Base-by-base conservation (phyloP, 1,140 invertebrate species). In the Aphelinus atriplicis region DNA sequence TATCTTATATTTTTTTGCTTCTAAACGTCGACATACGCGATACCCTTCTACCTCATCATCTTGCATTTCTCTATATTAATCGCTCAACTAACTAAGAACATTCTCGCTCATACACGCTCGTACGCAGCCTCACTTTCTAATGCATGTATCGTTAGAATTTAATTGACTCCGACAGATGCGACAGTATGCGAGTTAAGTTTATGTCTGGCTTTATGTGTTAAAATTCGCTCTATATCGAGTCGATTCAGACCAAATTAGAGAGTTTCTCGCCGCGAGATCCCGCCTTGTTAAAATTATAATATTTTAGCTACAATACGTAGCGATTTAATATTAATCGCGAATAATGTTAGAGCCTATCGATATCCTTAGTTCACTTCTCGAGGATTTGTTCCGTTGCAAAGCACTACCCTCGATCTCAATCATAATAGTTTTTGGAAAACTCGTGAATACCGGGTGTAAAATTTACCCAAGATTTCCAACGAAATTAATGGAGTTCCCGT, bases 141-240 rank as follows among this genome's bases (percentile, higher is more conserved):
- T 77, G 48, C 63, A 69, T 81, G 81, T 86, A 86, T 84, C 81
- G 81, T 82, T 87, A 86, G 81, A 85, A 84, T 86, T 84, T 88
- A 86, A 88, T 88, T 88, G 86, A 88, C 86, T 87, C 80, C 80
- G 84, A 87, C 84, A 83, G 80, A 87, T 84, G 69, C 58, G 69
- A 66, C 55, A 76, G 66, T 71, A 50, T 71, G 60, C 55, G 55
- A 43, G 62, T 26, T 58, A 58, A 70, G 42, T 70, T 70, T 63
- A 50, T 64, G 42, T 70, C 47, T 60, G 7, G 69, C 57, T 64
- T 64, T 48, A 26, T 42, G 5, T 68, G 7, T n/a, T 62, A 9
- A 26, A 10, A 3, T 48, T 57, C 56, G 64, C 57, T 53, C 10
- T 50, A 60, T 81, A 79, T 80, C 74, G 63, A 78, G 78, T 79